phyloP scores from a whole-genome alignment of 2,113 vertebrate species.

The Archilochus colubris region DNA sequence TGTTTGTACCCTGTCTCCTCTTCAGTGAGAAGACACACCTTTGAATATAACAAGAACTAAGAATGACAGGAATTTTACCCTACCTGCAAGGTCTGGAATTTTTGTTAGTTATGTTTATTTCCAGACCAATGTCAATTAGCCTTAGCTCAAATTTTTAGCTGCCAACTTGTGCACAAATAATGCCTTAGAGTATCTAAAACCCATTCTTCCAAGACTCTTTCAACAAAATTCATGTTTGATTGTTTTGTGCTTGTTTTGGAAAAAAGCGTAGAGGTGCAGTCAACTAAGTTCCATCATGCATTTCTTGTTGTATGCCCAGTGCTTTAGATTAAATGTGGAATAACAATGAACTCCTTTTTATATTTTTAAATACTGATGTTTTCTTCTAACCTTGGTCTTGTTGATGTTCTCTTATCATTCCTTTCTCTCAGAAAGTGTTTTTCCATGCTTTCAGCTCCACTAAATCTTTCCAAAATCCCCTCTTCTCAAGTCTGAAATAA shows the following conservation, averaged over 20 bases:
- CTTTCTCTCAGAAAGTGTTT: not conserved
- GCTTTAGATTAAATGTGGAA: not conserved
- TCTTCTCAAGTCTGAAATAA: not conserved
- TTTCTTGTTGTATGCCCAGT: not conserved
- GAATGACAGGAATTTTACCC: not conserved
- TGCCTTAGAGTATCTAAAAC: not conserved
- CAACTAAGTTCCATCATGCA: not conserved
- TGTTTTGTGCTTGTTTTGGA: not conserved
- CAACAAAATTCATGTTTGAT: not conserved
- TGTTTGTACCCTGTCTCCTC: not conserved
- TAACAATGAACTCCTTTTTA: not conserved
- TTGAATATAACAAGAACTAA: not conserved
- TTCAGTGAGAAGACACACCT: not conserved
- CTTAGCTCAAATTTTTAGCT: not conserved
- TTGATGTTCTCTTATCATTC: not conserved
- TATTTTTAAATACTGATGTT: not conserved
- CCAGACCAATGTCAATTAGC: not conserved
- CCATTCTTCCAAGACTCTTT: not conserved
- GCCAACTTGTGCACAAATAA: rapidly evolving
- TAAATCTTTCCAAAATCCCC: not conserved
- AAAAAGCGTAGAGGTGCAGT: not conserved
- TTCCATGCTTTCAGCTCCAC: not conserved
- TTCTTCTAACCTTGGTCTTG: not conserved
- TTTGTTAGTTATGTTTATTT: not conserved
- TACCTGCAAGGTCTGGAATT: not conserved